phyloP scores from a whole-genome alignment of 1,140 invertebrate genomes.

The Ips nitidus region DNA sequence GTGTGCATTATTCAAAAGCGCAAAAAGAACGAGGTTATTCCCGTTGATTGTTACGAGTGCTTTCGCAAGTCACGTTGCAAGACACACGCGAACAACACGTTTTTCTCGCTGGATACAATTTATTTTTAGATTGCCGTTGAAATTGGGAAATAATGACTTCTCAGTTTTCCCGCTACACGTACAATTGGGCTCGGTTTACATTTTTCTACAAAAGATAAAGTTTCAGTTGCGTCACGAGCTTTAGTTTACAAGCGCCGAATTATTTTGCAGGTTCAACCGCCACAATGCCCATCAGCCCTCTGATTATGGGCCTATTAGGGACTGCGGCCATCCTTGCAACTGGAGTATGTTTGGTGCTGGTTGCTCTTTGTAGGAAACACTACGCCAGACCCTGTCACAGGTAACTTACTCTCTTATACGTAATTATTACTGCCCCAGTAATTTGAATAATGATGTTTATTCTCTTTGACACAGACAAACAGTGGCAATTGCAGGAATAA shows the following conservation, averaged over 20 bases:
- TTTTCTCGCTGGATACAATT: conserved; percentile 23
- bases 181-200: neutral
- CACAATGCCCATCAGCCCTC: conserved; percentile 66
- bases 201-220: neutral
- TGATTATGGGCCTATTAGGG: conserved; percentile 69
- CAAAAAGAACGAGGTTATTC: conserved; percentile 26
- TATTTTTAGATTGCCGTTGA: conserved; percentile 24
- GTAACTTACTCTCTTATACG: conserved; percentile 4
- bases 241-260: too few relatives aligned
- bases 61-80: conserved; percentile 31
- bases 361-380: conserved; percentile 59
- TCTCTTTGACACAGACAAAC: too few relatives aligned
- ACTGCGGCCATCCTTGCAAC: conserved; percentile 69
- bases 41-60: conserved; percentile 20
- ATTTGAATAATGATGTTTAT: too few relatives aligned
- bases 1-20: conserved; percentile 24
- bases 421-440: neutral
- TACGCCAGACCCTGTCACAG: conserved; percentile 50
- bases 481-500: too few relatives aligned
- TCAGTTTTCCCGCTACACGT: conserved; percentile 15
- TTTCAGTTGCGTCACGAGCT: too few relatives aligned
- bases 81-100: conserved; percentile 28
- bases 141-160: conserved; percentile 27
- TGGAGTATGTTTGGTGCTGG: conserved; percentile 69
- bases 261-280: conserved; percentile 54